Conservation (phyloP, 2,113 vertebrate species). For the Pelodiscus sinensis region DNA sequence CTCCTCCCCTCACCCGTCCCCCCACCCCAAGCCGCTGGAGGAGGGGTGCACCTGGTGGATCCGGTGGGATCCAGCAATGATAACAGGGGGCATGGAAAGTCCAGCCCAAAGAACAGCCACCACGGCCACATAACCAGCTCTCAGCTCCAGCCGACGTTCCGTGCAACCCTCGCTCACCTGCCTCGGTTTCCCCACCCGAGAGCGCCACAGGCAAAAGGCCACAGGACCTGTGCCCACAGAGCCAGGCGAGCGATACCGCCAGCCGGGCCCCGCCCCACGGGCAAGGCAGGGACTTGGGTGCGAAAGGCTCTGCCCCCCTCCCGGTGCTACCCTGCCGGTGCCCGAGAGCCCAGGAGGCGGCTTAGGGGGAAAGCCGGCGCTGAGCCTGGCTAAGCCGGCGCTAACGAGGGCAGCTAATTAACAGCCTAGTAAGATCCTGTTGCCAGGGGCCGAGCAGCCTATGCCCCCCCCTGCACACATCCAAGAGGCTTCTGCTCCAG, state of each 20-base stretch:
- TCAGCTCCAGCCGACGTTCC: not conserved
- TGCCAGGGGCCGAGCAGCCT: not conserved
- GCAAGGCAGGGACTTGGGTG: not conserved
- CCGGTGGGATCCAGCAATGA: not conserved
- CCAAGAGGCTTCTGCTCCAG: not conserved
- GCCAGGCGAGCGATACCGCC: not conserved
- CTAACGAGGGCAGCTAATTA: conserved; percentile 12
- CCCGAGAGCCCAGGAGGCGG: not conserved
- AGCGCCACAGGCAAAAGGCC: not conserved
- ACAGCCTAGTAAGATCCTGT: not conserved
- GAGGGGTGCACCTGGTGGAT: not conserved
- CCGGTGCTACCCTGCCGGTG: not conserved
- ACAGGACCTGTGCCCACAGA: not conserved
- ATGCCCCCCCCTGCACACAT: not conserved
- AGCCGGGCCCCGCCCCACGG: not conserved
- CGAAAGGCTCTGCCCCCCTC: conserved; percentile 9
- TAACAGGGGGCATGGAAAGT: not conserved
- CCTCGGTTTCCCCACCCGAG: not conserved
- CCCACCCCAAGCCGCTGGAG: too few relatives aligned
- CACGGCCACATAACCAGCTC: not conserved
- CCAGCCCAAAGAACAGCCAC: not conserved
- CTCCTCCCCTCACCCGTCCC: not conserved
- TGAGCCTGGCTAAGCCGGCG: not conserved
- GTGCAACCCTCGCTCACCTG: not conserved
- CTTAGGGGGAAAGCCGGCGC: not conserved